A percentile compares a stretch with the other conserved stretches of the same genome.
Evolutionary conservation across 2,797 vertebrate species (phyloP).

Genomic region (Heteromormyrus szaboi): DNA sequence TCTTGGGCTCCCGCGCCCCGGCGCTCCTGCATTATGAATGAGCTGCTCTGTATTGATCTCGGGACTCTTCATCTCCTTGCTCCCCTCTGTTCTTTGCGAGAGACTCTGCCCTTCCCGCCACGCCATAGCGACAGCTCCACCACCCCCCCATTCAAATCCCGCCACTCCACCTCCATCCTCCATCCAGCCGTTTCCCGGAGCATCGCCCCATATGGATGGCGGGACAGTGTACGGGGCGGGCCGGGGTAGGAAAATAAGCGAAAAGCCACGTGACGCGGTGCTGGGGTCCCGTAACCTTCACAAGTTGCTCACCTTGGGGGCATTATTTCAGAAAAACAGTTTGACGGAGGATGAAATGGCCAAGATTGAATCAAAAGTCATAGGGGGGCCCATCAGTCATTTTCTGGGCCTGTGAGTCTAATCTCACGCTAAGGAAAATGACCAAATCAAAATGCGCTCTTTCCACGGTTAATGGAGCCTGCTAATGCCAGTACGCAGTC

Average conservation of each 20-base stretch:
- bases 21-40: slow-evolving; percentile 34
- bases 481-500: background rate
- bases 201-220: background rate
- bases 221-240: background rate
- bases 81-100: background rate
- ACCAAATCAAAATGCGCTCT: background rate
- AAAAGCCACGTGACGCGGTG: too few relatives aligned
- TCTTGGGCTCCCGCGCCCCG: background rate
- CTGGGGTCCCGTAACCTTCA: background rate
- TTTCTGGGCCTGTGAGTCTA: background rate
- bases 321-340: background rate
- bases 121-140: background rate
- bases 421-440: background rate
- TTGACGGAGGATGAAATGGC: background rate
- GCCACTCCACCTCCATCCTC: background rate
- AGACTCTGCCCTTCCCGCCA: background rate
- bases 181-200: background rate
- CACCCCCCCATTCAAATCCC: background rate
- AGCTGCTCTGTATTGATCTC: slow-evolving; percentile 20
- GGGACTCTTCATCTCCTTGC: background rate
- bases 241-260: background rate
- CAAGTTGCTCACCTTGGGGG: background rate
- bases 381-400: background rate
- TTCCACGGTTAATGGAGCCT: background rate
- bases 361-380: slow-evolving; percentile 5